Evolutionary conservation across 1,140 invertebrate genomes (phyloP).

Genomic region (Leptinotarsa texana): DNA sequence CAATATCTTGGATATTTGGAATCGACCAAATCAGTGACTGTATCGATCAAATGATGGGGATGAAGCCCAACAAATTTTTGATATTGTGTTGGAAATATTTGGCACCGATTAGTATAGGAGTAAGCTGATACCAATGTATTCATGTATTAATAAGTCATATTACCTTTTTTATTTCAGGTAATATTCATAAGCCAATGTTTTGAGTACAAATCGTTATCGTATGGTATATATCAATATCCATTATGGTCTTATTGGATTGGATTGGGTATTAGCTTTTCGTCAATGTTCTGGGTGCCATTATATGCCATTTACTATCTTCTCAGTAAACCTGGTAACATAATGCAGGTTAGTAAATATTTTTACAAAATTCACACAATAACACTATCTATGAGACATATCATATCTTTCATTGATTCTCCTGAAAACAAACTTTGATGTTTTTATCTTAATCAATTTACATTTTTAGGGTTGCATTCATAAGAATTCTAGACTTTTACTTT

Average conservation of each 20-base stretch:
- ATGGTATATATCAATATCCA: slow-evolving; percentile 73
- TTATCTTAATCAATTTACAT: too few species aligned
- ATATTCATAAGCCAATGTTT: slow-evolving; percentile 73
- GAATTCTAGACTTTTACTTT: too few species aligned
- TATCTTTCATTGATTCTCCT: too few species aligned
- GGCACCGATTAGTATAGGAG: slow-evolving; percentile 65
- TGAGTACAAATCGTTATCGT: slow-evolving; percentile 68
- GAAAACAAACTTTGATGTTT: too few species aligned
- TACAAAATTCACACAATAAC: too few species aligned
- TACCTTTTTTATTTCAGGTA: slow-evolving; percentile 60
- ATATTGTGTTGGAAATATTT: slow-evolving; percentile 67
- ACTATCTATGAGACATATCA: too few species aligned
- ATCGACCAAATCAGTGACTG: slow-evolving; percentile 64
- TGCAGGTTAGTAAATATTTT: slow-evolving; percentile 57
- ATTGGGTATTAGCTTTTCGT: slow-evolving; percentile 71
- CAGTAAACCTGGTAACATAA: slow-evolving; percentile 57
- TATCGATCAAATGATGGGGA: slow-evolving; percentile 71
- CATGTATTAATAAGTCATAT: neutral
- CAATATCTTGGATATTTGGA: slow-evolving; percentile 71
- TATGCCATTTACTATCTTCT: slow-evolving; percentile 66
- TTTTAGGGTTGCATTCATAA: too few species aligned
- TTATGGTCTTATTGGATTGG: slow-evolving; percentile 76
- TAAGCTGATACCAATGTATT: slow-evolving; percentile 50
- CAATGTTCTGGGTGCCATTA: slow-evolving; percentile 74
- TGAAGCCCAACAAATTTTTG: slow-evolving; percentile 63